Evolutionary conservation across 1,140 invertebrate genomes (phyloP).

Genomic region (Heliconius eleuchia): DNA sequence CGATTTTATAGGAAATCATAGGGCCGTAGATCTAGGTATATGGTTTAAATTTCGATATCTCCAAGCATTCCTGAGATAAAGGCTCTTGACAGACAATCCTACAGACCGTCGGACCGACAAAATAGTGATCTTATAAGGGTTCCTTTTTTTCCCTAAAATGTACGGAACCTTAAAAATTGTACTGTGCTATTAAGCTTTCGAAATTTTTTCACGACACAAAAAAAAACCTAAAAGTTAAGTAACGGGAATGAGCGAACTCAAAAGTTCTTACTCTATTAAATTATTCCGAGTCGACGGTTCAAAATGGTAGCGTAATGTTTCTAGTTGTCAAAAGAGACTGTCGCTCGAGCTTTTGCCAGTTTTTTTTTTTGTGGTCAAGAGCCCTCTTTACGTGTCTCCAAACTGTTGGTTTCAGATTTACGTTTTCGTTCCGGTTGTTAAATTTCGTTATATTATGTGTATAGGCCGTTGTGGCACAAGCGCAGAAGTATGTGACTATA

Average conservation of each 20-base stretch:
- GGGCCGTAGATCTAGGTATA: too few species aligned
- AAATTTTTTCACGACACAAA: slow-evolving; percentile 21
- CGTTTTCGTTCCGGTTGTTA: neutral
- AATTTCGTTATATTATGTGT: neutral
- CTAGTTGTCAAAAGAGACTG: slow-evolving; percentile 44
- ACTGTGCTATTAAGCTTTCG: slow-evolving; percentile 14
- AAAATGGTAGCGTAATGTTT: slow-evolving; percentile 65
- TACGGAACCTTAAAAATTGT: slow-evolving; percentile 11
- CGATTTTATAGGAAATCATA: too few species aligned
- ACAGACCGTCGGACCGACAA: too few species aligned
- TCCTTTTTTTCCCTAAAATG: too few species aligned
- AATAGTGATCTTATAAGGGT: too few species aligned
- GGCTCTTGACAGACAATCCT: too few species aligned
- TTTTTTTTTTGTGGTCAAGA: slow-evolving; percentile 37
- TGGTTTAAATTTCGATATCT: too few species aligned
- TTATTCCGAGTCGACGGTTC: slow-evolving; percentile 63
- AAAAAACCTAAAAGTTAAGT: slow-evolving; percentile 49
- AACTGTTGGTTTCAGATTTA: slow-evolving; percentile 21
- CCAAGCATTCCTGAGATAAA: too few species aligned
- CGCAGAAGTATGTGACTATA: too few species aligned
- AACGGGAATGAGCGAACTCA: slow-evolving; percentile 47
- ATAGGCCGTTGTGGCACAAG: neutral
- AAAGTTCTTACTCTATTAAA: slow-evolving; percentile 68
- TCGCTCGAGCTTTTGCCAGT: slow-evolving; percentile 29
- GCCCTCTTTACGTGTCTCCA: slow-evolving; percentile 25